A percentile compares a stretch with the other conserved stretches of the same genome.
Conservation (phyloP, 2,888 invertebrate genomes). For the Metallyticus violacea region DNA sequence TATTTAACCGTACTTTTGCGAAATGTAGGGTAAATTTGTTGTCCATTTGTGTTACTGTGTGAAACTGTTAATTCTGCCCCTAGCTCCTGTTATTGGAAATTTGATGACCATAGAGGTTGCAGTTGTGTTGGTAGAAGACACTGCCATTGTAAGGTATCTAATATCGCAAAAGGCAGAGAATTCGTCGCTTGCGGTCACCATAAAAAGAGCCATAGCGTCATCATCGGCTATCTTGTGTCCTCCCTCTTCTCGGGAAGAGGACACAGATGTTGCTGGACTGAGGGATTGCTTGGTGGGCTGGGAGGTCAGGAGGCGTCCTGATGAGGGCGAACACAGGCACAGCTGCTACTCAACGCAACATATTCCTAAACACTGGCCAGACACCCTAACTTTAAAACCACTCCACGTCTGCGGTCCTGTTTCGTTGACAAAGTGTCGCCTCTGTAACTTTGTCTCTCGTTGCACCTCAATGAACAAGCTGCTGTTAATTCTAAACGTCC, state of each 20-base stretch:
- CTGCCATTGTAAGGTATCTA: background rate
- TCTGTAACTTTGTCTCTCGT: background rate
- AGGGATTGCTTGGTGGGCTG: background rate
- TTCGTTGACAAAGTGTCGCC: background rate
- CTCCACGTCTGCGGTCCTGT: background rate
- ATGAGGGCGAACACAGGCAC: slow-evolving; percentile 1
- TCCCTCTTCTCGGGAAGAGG: background rate
- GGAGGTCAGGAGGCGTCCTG: slow-evolving; percentile 3
- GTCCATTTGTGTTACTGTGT: too few relatives aligned
- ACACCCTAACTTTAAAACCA: background rate
- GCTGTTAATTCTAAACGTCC: background rate
- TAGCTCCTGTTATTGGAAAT: background rate
- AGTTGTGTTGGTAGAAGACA: too few relatives aligned
- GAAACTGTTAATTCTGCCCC: too few relatives aligned
- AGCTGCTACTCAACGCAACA: background rate
- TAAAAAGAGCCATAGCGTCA: background rate
- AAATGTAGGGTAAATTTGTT: too few relatives aligned
- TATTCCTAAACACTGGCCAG: background rate
- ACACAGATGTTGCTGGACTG: slow-evolving; percentile 2
- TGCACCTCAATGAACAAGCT: background rate
- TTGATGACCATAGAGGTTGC: too few relatives aligned
- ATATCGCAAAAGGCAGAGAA: background rate
- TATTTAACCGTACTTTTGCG: too few relatives aligned
- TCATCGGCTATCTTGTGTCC: background rate
- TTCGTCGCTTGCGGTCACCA: background rate